phyloP scores from a whole-genome alignment of 2,888 invertebrate species.

The Saturnia japonica region DNA sequence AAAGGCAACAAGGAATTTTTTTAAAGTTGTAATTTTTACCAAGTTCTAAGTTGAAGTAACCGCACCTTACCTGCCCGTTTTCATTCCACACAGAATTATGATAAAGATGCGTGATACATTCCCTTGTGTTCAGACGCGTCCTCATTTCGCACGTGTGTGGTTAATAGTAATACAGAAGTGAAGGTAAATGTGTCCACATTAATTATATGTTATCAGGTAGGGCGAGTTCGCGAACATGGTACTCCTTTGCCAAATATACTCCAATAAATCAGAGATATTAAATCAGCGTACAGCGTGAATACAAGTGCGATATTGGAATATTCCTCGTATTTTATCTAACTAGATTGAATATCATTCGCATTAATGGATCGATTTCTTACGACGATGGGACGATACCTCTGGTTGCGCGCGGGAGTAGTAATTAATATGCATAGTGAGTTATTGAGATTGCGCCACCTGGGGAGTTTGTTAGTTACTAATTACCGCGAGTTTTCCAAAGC shows the following conservation, averaged over 20 bases:
- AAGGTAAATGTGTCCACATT: slow-evolving; percentile 9
- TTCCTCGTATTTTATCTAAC: not conserved
- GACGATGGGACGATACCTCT: no score
- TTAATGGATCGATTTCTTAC: no score
- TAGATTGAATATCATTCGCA: not conserved
- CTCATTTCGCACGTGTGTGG: slow-evolving; percentile 6
- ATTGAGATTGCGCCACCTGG: no score
- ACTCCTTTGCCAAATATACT: not conserved
- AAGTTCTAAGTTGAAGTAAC: slow-evolving; percentile 9
- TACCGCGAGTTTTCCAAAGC: no score
- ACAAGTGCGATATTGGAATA: not conserved
- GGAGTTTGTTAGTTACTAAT: no score
- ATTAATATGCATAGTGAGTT: no score
- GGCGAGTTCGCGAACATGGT: slow-evolving; percentile 3
- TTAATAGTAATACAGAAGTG: slow-evolving; percentile 10
- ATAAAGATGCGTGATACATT: slow-evolving; percentile 25
- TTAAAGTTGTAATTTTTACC: not conserved
- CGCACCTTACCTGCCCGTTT: slow-evolving; percentile 21
- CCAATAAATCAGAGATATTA: slow-evolving; percentile 11
- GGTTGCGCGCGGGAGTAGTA: no score
- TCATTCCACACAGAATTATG: slow-evolving; percentile 23
- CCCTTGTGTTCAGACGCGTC: not conserved
- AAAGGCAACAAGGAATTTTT: not conserved
- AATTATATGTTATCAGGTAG: slow-evolving; percentile 13
- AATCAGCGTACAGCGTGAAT: not conserved